Evolutionary conservation across 1,140 invertebrate genomes (phyloP), one percentile per base, ranked within the genome.

Genomic region (Lepidostoma basale): DNA sequence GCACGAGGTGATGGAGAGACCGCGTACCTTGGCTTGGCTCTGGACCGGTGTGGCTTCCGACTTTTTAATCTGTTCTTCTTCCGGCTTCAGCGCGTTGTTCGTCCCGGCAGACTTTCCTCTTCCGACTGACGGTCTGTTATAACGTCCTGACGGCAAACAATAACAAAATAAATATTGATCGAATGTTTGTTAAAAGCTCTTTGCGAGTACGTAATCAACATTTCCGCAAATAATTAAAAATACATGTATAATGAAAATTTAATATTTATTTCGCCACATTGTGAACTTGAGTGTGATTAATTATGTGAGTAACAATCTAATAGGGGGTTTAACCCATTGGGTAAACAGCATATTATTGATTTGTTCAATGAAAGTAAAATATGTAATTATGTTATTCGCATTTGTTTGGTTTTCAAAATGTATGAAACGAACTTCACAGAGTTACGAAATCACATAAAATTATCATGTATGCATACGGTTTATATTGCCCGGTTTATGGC

Each of bases 1-100:
- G 5, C 42, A 16, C 16, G 6, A 25, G 25, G 42, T n/a, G n/a
- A n/a, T n/a, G n/a, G n/a, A n/a, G n/a, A n/a, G n/a, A n/a, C n/a
- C n/a, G n/a, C n/a, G n/a, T 63, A 70, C 69, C 69, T 63, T 70
- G 8, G 33, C n/a, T n/a, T n/a, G 26, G 36, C 65, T 71, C 40
- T 72, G 66, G 3, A 66, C 70, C 0, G 60, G 49, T 33, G 45
- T 16, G n/a, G 70, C 18, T 52, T 72, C 70, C 23, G 65, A 39
- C 30, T 72, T 72, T 33, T 45, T 72, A 4, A 72, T 54, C 36
- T 65, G 68, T 22, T 68, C 70, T 44, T 68, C 70, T 0, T 45
- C 25, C 3, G 59, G 42, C 6, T 62, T 9, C 2, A 62, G 40
- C 3, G 58, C 30, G 44, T 42, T 25, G 39, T 49, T 49, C 14